Conservation (phyloP, 2,888 invertebrate genomes). For the Athetis lepigone region DNA sequence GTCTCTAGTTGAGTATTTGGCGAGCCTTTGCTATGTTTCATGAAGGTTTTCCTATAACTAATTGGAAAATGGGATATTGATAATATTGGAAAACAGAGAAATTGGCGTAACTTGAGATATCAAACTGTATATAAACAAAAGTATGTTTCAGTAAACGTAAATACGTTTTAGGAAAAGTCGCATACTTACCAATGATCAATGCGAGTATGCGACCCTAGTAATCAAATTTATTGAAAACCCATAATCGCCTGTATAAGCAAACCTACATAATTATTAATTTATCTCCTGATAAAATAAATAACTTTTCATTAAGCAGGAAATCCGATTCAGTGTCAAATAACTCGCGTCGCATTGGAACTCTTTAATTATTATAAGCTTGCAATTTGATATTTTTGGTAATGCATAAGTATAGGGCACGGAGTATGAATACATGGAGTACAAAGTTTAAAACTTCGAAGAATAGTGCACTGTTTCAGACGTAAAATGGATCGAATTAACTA, state of each 20-base stretch:
- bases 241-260: neutral
- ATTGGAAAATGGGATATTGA: conserved; percentile 7
- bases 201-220: too few relatives aligned
- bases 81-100: neutral
- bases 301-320: conserved; percentile 26
- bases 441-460: neutral
- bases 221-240: too few relatives aligned
- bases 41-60: conserved; percentile 7
- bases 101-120: neutral
- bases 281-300: neutral
- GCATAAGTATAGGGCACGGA: neutral
- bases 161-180: too few relatives aligned
- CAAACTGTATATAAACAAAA: neutral
- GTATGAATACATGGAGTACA: conserved; percentile 17
- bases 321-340: conserved; percentile 22
- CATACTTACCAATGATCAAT: too few relatives aligned
- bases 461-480: neutral
- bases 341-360: neutral
- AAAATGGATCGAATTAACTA: too few relatives aligned
- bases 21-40: conserved; percentile 9
- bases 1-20: conserved; percentile 11
- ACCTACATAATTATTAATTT: too few relatives aligned
- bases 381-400: conserved; percentile 40
- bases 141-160: too few relatives aligned
- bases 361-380: conserved; percentile 26